Conservation (phyloP, 2,888 invertebrate species). For the Drosophila helvetica region DNA sequence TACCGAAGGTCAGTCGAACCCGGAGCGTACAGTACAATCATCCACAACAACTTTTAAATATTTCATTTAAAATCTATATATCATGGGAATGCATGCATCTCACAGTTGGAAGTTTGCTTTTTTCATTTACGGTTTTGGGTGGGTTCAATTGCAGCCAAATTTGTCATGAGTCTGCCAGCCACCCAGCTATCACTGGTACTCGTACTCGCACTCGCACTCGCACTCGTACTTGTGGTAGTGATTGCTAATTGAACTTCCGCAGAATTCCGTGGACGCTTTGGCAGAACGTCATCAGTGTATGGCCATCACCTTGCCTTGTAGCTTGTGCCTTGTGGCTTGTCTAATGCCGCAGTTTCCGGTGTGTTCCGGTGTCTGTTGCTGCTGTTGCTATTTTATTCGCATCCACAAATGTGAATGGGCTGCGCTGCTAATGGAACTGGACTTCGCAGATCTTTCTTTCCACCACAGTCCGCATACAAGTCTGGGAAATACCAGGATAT, state of each 20-base stretch:
- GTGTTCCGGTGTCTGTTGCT: conserved; percentile 25
- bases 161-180: background rate
- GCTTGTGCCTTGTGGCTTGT: background rate
- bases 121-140: background rate
- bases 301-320: conserved; percentile 43
- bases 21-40: conserved; percentile 76
- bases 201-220: background rate
- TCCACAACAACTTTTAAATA: conserved; percentile 59
- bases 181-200: conserved; percentile 14
- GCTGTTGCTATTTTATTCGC: conserved; percentile 5
- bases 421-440: conserved; percentile 23
- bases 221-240: background rate
- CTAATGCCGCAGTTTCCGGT: conserved; percentile 37
- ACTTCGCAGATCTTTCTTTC: background rate
- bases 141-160: background rate
- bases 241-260: conserved; percentile 59
- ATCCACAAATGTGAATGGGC: background rate
- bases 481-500: background rate
- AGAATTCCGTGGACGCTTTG: conserved; percentile 36
- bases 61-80: conserved; percentile 55
- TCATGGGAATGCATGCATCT: conserved; percentile 29
- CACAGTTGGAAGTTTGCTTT: conserved; percentile 4
- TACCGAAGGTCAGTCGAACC: conserved; percentile 73
- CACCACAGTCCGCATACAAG: background rate
- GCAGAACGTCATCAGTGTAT: conserved; percentile 21